Evolutionary conservation across 2,113 vertebrate genomes (phyloP).

Genomic region (Percina caprodes): DNA sequence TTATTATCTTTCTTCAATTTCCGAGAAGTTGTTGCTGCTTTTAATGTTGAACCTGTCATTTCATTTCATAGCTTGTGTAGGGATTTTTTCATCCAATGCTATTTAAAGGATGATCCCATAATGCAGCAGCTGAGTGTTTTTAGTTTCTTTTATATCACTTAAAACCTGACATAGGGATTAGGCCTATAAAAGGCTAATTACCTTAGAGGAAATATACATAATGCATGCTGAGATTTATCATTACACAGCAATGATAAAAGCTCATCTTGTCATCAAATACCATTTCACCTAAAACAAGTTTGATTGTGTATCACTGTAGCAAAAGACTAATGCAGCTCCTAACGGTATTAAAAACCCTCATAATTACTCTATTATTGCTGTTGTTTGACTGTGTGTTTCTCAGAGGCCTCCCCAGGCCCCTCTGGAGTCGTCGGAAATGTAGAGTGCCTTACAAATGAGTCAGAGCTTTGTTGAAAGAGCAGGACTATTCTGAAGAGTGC

Average conservation of each 20-base stretch:
- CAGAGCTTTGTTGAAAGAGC: background rate
- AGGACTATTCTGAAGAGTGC: background rate
- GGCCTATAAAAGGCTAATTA: background rate
- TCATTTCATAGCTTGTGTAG: background rate
- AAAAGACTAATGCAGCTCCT: constrained; percentile 38
- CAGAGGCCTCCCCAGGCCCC: constrained; percentile 13
- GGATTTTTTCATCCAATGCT: background rate
- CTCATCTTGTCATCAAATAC: constrained; percentile 37
- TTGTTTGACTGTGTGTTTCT: constrained; percentile 26
- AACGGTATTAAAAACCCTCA: constrained; percentile 31
- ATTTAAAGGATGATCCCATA: constrained; percentile 1
- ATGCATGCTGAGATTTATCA: constrained; percentile 34
- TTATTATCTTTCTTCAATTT: background rate
- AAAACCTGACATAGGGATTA: constrained; percentile 20
- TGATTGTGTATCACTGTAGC: constrained; percentile 36
- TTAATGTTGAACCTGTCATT: background rate
- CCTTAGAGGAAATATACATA: constrained; percentile 17
- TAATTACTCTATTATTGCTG: constrained; percentile 49
- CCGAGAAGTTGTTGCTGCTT: background rate
- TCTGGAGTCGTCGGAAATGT: background rate
- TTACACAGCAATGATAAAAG: constrained; percentile 14
- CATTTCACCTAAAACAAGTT: constrained; percentile 51
- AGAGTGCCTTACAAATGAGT: constrained; percentile 16
- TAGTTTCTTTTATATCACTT: background rate
- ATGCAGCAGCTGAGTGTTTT: constrained; percentile 6